A percentile compares a stretch with the other conserved stretches of the same genome.
Evolutionary conservation across 2,113 vertebrate species (phyloP).

Genomic region (Anoura caudifer): DNA sequence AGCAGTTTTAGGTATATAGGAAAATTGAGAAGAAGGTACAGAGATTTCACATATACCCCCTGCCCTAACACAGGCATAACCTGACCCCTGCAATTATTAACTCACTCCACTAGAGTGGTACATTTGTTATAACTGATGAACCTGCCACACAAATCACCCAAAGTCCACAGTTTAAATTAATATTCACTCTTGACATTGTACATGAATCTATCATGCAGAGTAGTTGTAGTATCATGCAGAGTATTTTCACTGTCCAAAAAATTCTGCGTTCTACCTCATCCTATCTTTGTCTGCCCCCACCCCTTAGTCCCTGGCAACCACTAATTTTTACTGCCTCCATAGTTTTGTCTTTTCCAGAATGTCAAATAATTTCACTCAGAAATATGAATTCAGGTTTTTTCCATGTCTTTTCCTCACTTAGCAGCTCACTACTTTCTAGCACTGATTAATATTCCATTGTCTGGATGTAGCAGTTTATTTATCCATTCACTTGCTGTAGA

Average conservation of each 20-base stretch:
- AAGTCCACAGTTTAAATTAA: not conserved
- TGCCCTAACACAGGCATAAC: not conserved
- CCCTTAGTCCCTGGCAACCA: not conserved
- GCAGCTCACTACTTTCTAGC: not conserved
- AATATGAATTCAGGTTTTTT: not conserved
- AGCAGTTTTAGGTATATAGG: not conserved
- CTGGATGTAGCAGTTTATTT: not conserved
- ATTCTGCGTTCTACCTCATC: not conserved
- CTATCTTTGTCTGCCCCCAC: not conserved
- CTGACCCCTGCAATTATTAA: not conserved
- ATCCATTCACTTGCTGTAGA: not conserved
- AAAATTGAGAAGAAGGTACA: not conserved
- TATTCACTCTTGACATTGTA: not conserved
- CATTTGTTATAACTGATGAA: not conserved
- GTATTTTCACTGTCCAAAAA: not conserved
- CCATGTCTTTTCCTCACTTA: not conserved
- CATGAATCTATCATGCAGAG: not conserved
- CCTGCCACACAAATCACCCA: not conserved
- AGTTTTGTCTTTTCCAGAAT: slow-evolving; percentile 1
- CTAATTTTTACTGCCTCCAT: not conserved
- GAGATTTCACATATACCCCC: not conserved
- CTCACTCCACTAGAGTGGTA: not conserved
- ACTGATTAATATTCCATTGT: not conserved
- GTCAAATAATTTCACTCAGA: not conserved
- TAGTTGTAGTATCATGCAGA: not conserved